Evolutionary conservation across 2,888 invertebrate genomes (phyloP).

Genomic region (Tubulanus polymorphus): DNA sequence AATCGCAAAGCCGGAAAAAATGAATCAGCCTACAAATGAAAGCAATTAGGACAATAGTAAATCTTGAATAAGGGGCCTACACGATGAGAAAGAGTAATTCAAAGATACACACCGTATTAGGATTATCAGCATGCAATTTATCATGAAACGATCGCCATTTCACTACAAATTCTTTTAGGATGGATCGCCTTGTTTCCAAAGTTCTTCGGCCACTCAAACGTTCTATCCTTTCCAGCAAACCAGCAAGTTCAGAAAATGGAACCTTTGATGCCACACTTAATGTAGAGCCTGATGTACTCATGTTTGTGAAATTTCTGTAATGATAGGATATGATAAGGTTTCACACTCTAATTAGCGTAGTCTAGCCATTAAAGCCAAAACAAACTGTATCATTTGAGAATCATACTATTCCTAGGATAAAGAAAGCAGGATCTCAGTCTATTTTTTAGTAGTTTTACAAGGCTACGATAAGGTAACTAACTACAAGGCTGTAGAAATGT

Average conservation of each 20-base stretch:
- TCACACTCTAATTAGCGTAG: too few relatives aligned
- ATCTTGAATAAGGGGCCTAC: background rate
- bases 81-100: background rate
- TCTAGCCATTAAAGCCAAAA: too few relatives aligned
- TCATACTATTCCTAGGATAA: too few relatives aligned
- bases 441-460: too few relatives aligned
- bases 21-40: constrained; percentile 47
- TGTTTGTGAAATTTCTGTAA: too few relatives aligned
- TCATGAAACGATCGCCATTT: constrained; percentile 52
- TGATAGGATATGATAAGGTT: too few relatives aligned
- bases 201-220: constrained; percentile 46
- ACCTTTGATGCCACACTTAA: constrained; percentile 45
- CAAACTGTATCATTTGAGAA: too few relatives aligned
- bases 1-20: constrained; percentile 73
- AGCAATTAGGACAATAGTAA: background rate
- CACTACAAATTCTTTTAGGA: constrained; percentile 49
- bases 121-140: constrained; percentile 37
- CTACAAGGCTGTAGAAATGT: too few relatives aligned
- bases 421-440: too few relatives aligned
- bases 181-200: constrained; percentile 47
- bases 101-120: constrained; percentile 21
- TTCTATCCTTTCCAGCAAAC: constrained; percentile 62
- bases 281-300: too few relatives aligned
- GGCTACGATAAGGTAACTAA: too few relatives aligned
- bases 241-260: constrained; percentile 50